Conservation (phyloP, 2,113 vertebrate genomes). For the Amazona vittata region DNA sequence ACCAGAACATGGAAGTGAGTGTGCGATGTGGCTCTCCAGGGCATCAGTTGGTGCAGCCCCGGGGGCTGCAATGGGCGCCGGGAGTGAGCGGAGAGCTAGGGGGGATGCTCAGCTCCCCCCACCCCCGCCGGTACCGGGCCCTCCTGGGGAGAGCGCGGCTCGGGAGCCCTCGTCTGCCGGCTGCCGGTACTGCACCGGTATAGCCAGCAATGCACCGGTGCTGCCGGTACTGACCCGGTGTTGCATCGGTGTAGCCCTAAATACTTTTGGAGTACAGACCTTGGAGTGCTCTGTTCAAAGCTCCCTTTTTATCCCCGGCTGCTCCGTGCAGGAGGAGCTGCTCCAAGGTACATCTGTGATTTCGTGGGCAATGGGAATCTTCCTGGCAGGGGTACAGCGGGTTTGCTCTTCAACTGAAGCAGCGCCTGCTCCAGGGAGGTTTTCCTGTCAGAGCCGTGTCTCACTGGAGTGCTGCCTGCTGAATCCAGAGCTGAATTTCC, state of each 20-base stretch:
- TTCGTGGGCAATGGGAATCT: background rate
- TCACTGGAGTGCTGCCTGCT: background rate
- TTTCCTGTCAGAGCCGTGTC: background rate
- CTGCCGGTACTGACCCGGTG: background rate
- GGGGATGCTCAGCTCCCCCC: background rate
- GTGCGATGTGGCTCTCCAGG: accelerated
- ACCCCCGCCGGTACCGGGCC: background rate
- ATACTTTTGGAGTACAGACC: background rate
- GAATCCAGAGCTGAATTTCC: background rate
- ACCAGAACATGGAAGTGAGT: accelerated
- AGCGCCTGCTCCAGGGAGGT: background rate
- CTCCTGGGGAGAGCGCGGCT: background rate
- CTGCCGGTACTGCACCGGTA: background rate
- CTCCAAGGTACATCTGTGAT: background rate
- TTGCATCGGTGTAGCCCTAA: background rate
- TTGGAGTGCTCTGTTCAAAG: background rate
- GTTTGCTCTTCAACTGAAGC: background rate
- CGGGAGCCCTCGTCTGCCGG: slow-evolving; percentile 33
- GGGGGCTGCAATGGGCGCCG: accelerated
- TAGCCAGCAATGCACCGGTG: too few relatives aligned
- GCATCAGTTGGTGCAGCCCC: background rate
- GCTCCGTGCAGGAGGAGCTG: background rate
- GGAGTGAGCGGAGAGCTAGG: background rate
- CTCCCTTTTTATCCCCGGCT: background rate
- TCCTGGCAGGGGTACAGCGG: background rate